Conservation (phyloP, 2,888 invertebrate species). For the Ceraclea dissimilis region DNA sequence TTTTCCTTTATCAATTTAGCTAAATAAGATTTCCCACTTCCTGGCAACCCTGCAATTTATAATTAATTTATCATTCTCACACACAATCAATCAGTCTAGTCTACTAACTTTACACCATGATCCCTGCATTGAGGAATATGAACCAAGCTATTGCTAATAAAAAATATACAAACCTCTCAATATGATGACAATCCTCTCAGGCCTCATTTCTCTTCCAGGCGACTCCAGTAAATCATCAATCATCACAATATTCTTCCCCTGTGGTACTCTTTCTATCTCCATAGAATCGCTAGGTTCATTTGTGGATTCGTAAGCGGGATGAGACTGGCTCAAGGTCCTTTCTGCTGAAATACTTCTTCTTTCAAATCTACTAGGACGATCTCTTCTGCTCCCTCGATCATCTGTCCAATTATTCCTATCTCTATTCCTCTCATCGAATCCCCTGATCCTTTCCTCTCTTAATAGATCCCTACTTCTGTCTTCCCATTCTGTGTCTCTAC, state of each 20-base stretch:
- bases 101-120: no score
- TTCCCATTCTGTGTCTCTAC: conserved; percentile 20
- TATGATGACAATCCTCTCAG: conserved; percentile 77
- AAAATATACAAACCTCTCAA: no score
- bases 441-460: conserved; percentile 5
- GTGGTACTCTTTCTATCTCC: conserved; percentile 27
- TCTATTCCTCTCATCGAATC: neutral
- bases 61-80: no score
- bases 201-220: conserved; percentile 75
- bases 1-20: conserved; percentile 80
- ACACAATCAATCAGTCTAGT: no score
- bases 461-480: conserved; percentile 15
- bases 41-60: conserved; percentile 65
- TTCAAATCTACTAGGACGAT: conserved; percentile 23
- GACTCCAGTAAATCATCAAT: conserved; percentile 77
- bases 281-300: neutral
- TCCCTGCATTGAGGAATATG: no score
- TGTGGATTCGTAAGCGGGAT: neutral
- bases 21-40: conserved; percentile 88
- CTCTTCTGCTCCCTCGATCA: conserved; percentile 30
- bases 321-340: neutral
- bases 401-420: neutral
- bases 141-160: no score
- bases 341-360: conserved; percentile 18
- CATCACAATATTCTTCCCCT: conserved; percentile 45